Evolutionary conservation across 1,140 invertebrate species (phyloP), one percentile per base, ranked within the genome.

Genomic region (Zaprionus camerounensis): DNA sequence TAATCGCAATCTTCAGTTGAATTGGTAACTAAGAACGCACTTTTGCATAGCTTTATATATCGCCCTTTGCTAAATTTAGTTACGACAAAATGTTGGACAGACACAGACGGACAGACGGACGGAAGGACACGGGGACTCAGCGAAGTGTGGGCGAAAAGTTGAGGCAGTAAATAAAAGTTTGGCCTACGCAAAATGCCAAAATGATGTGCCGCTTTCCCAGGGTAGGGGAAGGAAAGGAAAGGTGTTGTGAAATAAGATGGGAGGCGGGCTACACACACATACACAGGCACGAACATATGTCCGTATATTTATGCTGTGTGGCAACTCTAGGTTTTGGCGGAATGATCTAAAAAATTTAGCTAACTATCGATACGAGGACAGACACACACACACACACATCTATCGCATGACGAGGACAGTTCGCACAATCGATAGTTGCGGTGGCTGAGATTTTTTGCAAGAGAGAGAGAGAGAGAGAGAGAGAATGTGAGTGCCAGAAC

Each of bases 181-280:
- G 24, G 57, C 71, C 71, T 58, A 74, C 71, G 71, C 71, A 69
- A 49, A 62, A 70, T 70, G 44, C 46, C 34, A 41, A 68, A 73
- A 28, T 34, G 57, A 56, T 67, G 41, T 55, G 55, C n/a, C 63
- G 55, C 13, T 68, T 44, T 51, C 20, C 12, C 46, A 13, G 12
- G 4, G 0, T 24, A 0, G 0, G 20, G 46, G 9, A 9, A 9
- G 20, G 11, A 12, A 51, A n/a, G 38, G 15, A n/a, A 46, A 46
- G 13, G 5, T 17, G 41, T 17, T 3, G 36, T 7, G 36, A 20
- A 5, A 38, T 2, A 1, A 15, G 13, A 1, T 5, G n/a, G 24
- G 15, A 17, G 2, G n/a, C 17, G 59, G 26, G 28, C n/a, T n/a
- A 68, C 5, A 24, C 20, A 17, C 7, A 12, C 17, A 46, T 7